A percentile compares a stretch with the other conserved stretches of the same genome.
phyloP scores from a whole-genome alignment of 2,113 vertebrate species.

The Ophiodon elongatus region DNA sequence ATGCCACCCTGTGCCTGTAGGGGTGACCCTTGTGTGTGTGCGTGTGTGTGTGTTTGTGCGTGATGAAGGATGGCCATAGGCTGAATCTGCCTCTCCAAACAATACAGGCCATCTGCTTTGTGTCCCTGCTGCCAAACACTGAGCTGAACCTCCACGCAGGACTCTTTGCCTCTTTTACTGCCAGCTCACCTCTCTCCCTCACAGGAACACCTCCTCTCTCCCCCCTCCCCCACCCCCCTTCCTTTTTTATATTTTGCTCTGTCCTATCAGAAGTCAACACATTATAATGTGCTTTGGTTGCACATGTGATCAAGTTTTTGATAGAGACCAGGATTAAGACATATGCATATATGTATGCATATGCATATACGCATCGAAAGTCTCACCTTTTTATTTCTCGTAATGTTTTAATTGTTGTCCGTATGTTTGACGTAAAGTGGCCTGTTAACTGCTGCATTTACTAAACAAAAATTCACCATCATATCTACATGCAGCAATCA shows the following conservation, averaged over 20 bases:
- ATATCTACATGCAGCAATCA: too few species aligned
- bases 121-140: slow-evolving; percentile 17
- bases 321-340: neutral
- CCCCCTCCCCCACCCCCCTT: neutral
- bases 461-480: neutral
- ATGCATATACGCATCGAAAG: too few species aligned
- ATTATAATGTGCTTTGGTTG: neutral
- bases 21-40: slow-evolving; percentile 10
- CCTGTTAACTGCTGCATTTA: neutral
- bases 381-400: neutral
- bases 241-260: neutral
- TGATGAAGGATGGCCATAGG: slow-evolving; percentile 26
- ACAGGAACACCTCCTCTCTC: neutral
- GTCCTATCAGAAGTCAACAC: neutral
- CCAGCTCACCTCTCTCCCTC: neutral
- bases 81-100: slow-evolving; percentile 32
- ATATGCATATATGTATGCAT: too few species aligned
- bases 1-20: neutral
- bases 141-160: neutral
- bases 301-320: neutral
- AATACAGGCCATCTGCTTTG: slow-evolving; percentile 46
- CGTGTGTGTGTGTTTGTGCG: neutral
- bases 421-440: neutral
- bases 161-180: neutral
- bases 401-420: neutral